These are phyloP conservation scores for Euzetes globulus DNA, from an alignment of 2,888 invertebrate genomes.

Conservation along the genomic window DNA sequence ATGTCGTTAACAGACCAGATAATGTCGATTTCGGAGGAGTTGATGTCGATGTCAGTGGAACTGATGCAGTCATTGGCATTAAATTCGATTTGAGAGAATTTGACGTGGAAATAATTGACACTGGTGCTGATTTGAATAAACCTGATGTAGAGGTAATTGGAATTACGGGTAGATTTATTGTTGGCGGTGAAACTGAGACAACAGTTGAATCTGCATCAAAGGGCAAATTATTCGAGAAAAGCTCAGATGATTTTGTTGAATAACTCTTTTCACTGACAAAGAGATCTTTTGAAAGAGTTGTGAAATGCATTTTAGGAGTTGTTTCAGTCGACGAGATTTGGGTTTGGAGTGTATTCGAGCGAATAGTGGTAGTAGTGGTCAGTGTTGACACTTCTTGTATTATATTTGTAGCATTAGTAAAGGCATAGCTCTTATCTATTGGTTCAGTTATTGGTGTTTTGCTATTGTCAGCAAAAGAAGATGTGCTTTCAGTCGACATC, in stretches of 20 bases:
- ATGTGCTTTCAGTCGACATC: not conserved
- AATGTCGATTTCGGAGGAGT: too few species aligned
- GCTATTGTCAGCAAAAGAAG: not conserved
- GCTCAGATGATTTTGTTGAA: not conserved
- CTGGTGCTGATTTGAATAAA: not conserved
- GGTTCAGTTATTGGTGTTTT: constrained; percentile 3
- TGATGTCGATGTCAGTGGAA: not conserved
- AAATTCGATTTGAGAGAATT: too few species aligned
- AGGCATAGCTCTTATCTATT: not conserved
- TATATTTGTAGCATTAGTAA: not conserved
- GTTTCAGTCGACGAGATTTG: not conserved
- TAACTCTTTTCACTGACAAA: not conserved
- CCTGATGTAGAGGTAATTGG: too few species aligned
- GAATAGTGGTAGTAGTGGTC: constrained; percentile 3
- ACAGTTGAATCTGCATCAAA: not conserved
- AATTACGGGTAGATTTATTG: not conserved
- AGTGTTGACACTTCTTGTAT: not conserved
- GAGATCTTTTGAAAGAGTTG: not conserved
- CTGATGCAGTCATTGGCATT: too few species aligned
- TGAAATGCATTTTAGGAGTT: not conserved
- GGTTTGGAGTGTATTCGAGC: not conserved
- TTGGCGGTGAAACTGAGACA: not conserved
- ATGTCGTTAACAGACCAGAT: too few species aligned
- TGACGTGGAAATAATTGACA: too few species aligned
- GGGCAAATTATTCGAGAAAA: not conserved